phyloP scores from a whole-genome alignment of 2,888 invertebrate genomes.

The Protophormia terraenovae region DNA sequence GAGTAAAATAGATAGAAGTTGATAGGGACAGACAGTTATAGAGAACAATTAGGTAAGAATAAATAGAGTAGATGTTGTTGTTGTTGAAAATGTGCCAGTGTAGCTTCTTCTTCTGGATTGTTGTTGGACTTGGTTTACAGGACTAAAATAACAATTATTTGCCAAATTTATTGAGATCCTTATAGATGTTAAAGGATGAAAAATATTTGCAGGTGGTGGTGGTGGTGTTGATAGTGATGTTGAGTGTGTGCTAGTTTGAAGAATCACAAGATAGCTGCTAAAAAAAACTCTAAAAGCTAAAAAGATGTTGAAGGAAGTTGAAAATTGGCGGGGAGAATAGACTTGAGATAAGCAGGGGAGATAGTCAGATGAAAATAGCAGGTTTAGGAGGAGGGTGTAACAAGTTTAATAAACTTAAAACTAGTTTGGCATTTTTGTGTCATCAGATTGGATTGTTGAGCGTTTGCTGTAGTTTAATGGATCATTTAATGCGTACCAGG shows the following conservation, averaged over 20 bases:
- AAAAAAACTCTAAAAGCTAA: slow-evolving; percentile 7
- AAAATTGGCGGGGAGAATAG: not conserved
- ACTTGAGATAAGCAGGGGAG: not conserved
- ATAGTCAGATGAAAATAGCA: not conserved
- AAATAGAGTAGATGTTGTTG: slow-evolving; percentile 3
- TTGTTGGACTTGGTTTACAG: slow-evolving; percentile 71
- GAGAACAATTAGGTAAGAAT: not conserved
- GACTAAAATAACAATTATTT: slow-evolving; percentile 1
- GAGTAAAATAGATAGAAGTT: slow-evolving; percentile 36
- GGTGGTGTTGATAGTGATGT: not conserved
- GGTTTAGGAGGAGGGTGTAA: not conserved
- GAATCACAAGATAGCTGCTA: not conserved
- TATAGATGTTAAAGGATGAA: slow-evolving; percentile 21
- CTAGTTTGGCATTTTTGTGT: slow-evolving; percentile 66
- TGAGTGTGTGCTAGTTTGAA: slow-evolving; percentile 43
- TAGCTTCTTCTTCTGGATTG: slow-evolving; percentile 63
- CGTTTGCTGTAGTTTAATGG: not conserved
- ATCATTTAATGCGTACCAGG: slow-evolving; percentile 77
- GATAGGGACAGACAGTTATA: slow-evolving; percentile 1
- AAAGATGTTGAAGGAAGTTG: slow-evolving; percentile 3
- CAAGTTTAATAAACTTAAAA: slow-evolving; percentile 37
- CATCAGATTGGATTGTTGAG: slow-evolving; percentile 35
- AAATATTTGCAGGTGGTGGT: not conserved
- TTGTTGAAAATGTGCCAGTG: slow-evolving; percentile 68
- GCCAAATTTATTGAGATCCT: not conserved